Base-by-base conservation (phyloP, 2,113 vertebrate genomes). In the Fukomys damarensis region DNA sequence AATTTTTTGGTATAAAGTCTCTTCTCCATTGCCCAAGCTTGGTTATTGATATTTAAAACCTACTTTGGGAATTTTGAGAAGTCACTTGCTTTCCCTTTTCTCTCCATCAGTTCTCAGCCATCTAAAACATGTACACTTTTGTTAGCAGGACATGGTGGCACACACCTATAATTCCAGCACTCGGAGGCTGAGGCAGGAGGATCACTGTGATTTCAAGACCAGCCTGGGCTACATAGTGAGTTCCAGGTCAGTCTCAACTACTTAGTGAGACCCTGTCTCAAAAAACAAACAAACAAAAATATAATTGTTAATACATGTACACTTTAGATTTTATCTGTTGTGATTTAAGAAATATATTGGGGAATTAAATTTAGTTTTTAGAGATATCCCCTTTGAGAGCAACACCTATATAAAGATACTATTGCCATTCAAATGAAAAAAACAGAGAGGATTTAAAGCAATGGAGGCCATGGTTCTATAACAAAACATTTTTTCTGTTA, bases 51-150 rank as follows among this genome's bases (percentile, higher is more conserved):
- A 92, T 59, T 93, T 92, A 65, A 83, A 80, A 20, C 5, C 1
- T 56, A 49, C 32, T 93, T 61, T 49, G 54, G 16, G n/a, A 94
- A 93, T 89, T 79, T 32, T 65, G 32, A 93, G 70, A 61, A 83
- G 63, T 14, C 28, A 76, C 1, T 12, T 12, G 35, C 24, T 86
- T 12, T 28, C 43, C 6, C 22, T 38, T 94, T 91, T 82, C 12
- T 86, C 35, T 76, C 26, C 46, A 7, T 26, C 20, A 83, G 1
- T 4, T 83, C 14, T 84, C 89, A 41, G 2, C 43, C 11, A 68
- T n/a, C 32, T 97, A 32, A 81, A 70, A 1, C 24, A 22, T 12
- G 22, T 41, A 30, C n/a, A n/a, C n/a, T n/a, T n/a, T n/a, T n/a
- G n/a, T n/a, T n/a, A n/a, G n/a, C n/a, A n/a, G n/a, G n/a, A n/a